A percentile compares a stretch with the other conserved stretches of the same genome.
Evolutionary conservation across 2,113 vertebrate genomes (phyloP).

Genomic region (Myanophis thanlyinensis): DNA sequence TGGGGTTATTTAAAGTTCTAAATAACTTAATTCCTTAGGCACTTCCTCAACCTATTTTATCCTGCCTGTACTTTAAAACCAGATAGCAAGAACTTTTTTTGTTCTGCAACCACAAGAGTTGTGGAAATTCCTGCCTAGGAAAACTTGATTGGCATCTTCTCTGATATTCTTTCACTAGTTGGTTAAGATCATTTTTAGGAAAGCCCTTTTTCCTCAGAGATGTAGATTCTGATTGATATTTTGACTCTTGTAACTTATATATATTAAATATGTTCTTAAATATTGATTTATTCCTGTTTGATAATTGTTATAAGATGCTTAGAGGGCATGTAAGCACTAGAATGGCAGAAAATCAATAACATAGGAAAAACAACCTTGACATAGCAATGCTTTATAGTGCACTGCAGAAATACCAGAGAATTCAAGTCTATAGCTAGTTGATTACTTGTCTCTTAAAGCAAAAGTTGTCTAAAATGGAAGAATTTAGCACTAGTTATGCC

Average conservation of each 20-base stretch:
- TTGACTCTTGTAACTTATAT: not conserved
- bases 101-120: not conserved
- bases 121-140: not conserved
- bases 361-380: not conserved
- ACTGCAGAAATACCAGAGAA: not conserved
- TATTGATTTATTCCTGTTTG: not conserved
- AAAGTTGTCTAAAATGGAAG: rapidly evolving
- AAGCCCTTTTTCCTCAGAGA: not conserved
- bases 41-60: not conserved
- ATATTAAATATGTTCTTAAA: not conserved
- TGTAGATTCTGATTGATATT: not conserved
- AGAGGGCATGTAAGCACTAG: not conserved
- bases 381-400: not conserved
- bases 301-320: not conserved
- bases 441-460: slow-evolving; percentile 1
- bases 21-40: not conserved
- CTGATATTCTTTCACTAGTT: not conserved
- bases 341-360: not conserved
- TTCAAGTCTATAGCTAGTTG: not conserved
- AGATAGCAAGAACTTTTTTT: not conserved
- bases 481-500: not conserved
- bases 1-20: not conserved
- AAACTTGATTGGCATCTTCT: not conserved
- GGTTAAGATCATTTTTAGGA: not conserved
- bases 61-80: not conserved